A percentile compares a stretch with the other conserved stretches of the same genome.
Conservation (phyloP, 1,140 invertebrate genomes). For the Aplysia californica region DNA sequence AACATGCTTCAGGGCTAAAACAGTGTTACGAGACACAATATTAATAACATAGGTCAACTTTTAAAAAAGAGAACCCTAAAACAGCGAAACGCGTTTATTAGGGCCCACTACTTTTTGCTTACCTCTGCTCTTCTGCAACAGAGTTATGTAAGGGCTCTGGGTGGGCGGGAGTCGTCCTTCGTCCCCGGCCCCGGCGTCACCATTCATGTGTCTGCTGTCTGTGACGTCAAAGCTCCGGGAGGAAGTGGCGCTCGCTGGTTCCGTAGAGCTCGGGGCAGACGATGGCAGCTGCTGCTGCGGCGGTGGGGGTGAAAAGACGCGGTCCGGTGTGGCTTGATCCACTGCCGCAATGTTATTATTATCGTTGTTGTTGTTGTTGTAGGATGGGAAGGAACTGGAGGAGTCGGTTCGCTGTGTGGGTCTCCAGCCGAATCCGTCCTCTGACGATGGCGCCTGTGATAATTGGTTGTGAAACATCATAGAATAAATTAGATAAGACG, state of each 20-base stretch:
- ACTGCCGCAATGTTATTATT: too few relatives aligned
- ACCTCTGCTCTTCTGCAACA: constrained; percentile 91
- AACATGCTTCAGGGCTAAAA: too few relatives aligned
- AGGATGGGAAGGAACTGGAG: constrained; percentile 4
- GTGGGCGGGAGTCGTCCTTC: constrained; percentile 77
- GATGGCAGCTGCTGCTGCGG: not conserved
- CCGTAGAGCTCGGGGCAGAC: not conserved
- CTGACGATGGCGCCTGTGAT: not conserved
- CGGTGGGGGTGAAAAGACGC: not conserved
- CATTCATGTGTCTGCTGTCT: constrained; percentile 37
- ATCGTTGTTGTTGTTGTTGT: too few relatives aligned
- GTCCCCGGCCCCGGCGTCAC: constrained; percentile 25
- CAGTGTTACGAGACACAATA: too few relatives aligned
- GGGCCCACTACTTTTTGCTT: too few relatives aligned
- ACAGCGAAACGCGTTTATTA: too few relatives aligned
- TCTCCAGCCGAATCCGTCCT: constrained; percentile 16
- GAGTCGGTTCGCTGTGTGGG: constrained; percentile 8
- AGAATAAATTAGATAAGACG: too few relatives aligned
- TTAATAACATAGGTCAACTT: too few relatives aligned
- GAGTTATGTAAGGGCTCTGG: constrained; percentile 88
- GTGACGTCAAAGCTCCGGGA: not conserved
- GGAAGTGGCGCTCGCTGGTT: not conserved
- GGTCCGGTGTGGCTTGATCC: too few relatives aligned
- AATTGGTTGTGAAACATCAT: too few relatives aligned
- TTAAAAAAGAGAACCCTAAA: too few relatives aligned